Base-by-base conservation (phyloP, 2,113 vertebrate genomes). In the Chionis minor region DNA sequence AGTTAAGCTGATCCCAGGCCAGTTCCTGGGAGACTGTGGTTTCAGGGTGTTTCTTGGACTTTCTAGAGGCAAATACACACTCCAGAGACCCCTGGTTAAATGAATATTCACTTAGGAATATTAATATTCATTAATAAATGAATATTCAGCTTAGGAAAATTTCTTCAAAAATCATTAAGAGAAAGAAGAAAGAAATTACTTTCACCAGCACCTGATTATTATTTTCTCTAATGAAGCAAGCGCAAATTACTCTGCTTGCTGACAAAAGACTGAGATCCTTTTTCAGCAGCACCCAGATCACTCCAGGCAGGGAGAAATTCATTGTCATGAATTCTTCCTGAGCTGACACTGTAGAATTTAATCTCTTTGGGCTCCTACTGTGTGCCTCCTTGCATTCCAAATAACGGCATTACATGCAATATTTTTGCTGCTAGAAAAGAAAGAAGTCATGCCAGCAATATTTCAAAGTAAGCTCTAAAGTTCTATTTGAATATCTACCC, bases 1-100 rank as follows among this genome's bases (percentile, higher is more conserved):
- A 9, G 8, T 22, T 19, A 35, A 51, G 35, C 24, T 45, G 44
- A 35, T 9, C 69, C 20, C 54, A 22, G 38, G 12, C 13, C 33
- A 20, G 0, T 19, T 22, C 4, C 19, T 14, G 22, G 14, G 14
- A 45, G 8, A 2, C 3, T 14, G 6, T 30, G 28, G 1, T 30
- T 38, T 69, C 22, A 9, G 18, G 19, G 4, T 44, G 32, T 82
- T 20, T 28, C 47, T 65, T 65, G 52, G 38, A 4, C 15, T 80
- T 59, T 18, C 14, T 22, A 61, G 44, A 63, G 23, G 42, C 0
- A 5, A 23, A 42, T 32, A 49, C 28, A n/a, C 4, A 19, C 8
- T 32, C 42, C 28, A 56, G 70, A 75, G 26, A n/a, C 27, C 19
- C 33, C 58, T 80, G 42, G 23, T 59, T 72, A 47, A 71, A 56